Conservation (phyloP, 2,113 vertebrate genomes). For the Myotis davidii region DNA sequence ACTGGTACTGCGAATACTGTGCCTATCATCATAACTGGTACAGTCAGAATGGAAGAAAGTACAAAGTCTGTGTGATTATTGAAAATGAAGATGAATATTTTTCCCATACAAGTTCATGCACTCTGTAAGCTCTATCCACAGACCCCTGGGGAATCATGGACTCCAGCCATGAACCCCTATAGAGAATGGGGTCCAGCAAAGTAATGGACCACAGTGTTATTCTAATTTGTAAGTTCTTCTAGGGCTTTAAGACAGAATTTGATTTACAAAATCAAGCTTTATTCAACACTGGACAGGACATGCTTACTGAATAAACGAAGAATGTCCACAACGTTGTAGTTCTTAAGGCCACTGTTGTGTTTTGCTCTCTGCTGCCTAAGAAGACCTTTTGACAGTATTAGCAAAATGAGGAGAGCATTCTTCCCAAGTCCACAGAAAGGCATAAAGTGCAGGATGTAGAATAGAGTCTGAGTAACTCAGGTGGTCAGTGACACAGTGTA, state of each 20-base stretch:
- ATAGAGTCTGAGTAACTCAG: background rate
- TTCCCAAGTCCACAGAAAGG: background rate
- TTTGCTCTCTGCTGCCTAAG: conserved; percentile 1
- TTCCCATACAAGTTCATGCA: background rate
- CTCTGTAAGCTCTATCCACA: background rate
- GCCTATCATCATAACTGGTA: background rate
- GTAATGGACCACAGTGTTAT: background rate
- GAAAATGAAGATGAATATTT: conserved; percentile 11
- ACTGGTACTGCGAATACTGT: background rate
- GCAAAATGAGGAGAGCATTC: background rate
- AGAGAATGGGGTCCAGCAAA: background rate
- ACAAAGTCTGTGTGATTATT: background rate
- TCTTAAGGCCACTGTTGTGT: background rate
- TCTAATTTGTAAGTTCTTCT: background rate
- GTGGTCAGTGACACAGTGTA: background rate
- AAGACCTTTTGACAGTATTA: conserved; percentile 20
- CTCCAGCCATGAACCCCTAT: background rate
- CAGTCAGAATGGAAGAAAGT: background rate
- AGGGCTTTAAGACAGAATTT: background rate
- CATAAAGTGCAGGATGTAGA: background rate
- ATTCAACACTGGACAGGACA: background rate
- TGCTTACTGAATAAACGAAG: background rate
- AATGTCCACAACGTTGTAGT: background rate
- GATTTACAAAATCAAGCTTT: conserved; percentile 23
- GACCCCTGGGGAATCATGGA: background rate